Evolutionary conservation across 1,140 invertebrate genomes (phyloP), one percentile per base, ranked within the genome.

Genomic region (Solenopsis invicta): DNA sequence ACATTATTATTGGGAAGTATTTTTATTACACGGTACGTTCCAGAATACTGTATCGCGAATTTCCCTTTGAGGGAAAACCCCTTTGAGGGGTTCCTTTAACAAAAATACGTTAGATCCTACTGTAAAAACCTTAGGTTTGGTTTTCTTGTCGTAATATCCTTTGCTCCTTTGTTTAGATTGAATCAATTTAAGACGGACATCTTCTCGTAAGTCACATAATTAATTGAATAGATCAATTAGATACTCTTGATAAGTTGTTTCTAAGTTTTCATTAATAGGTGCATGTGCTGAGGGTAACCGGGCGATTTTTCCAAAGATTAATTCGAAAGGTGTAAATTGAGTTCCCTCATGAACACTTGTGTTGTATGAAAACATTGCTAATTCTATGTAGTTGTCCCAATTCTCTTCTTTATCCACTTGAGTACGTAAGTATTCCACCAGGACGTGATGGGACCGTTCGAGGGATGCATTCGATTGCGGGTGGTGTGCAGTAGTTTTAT

Each of bases 401-500:
- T 75, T 1, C 0, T 37, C 5, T 1, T 74, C 9, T 0, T 37
- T 34, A n/a, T 16, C 2, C 0, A 69, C 13, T 1, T 50, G 66
- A 8, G 6, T 18, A 6, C 21, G 48, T 4, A 69, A 0, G 16
- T 69, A 69, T 29, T 56, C 41, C 0, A 0, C 29, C 4, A 6
- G 29, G 1, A n/a, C 54, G 10, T 75, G 50, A 74, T 94, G 91
- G 0, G 86, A 86, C 34, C 93, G 41, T 88, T 93, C 91, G 0
- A 94, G 2, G 0, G 86, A 88, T 0, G 90, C 91, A 24, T 93
- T 92, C 0, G 29, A 41, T 52, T 76, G 86, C 1, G 71, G 54
- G 2, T 62, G n/a, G 18, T 67, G 76, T 0, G 62, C 78, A 1
- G 78, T 82, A 0, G 86, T 87, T 18, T 8, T 59, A 2, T 2